Conservation (phyloP, 1,140 invertebrate genomes). For the Plutomurus gul region DNA sequence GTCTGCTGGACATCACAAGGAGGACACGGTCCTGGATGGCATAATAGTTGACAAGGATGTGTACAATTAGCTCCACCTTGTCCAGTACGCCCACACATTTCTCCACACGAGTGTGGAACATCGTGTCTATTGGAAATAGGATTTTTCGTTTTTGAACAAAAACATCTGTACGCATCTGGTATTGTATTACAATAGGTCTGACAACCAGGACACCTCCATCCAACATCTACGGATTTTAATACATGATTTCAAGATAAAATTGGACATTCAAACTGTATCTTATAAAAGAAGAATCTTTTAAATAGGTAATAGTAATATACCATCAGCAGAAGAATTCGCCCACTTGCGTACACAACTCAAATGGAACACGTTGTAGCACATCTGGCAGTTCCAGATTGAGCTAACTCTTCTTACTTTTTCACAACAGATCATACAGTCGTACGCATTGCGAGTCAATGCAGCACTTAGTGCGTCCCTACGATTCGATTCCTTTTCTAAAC, state of each 20-base stretch:
- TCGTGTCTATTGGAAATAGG: conserved; percentile 71
- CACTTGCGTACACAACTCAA: conserved; percentile 87
- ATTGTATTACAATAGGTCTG: conserved; percentile 72
- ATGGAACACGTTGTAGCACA: conserved; percentile 90
- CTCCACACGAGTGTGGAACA: conserved; percentile 86
- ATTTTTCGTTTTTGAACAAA: conserved; percentile 76
- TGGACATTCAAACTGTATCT: background rate
- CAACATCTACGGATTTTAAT: conserved; percentile 62
- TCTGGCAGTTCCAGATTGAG: conserved; percentile 84
- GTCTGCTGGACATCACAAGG: conserved; percentile 70
- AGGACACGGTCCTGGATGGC: conserved; percentile 89
- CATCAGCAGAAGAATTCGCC: conserved; percentile 78
- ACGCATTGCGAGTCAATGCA: conserved; percentile 72
- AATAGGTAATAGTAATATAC: conserved; percentile 57
- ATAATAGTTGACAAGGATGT: conserved; percentile 83
- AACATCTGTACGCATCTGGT: conserved; percentile 78
- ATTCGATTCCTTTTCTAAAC: conserved; percentile 57
- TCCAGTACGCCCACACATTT: conserved; percentile 72
- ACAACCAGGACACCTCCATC: conserved; percentile 92
- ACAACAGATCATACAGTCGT: conserved; percentile 94
- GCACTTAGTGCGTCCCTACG: conserved; percentile 80
- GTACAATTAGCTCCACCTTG: conserved; percentile 65
- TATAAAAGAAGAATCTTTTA: conserved; percentile 30
- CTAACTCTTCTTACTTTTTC: conserved; percentile 77
- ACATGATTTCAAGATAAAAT: background rate